These are phyloP conservation scores for Desmophyllum pertusum DNA, from an alignment of 92 coral and sea anemone species.

Conservation along the genomic window DNA sequence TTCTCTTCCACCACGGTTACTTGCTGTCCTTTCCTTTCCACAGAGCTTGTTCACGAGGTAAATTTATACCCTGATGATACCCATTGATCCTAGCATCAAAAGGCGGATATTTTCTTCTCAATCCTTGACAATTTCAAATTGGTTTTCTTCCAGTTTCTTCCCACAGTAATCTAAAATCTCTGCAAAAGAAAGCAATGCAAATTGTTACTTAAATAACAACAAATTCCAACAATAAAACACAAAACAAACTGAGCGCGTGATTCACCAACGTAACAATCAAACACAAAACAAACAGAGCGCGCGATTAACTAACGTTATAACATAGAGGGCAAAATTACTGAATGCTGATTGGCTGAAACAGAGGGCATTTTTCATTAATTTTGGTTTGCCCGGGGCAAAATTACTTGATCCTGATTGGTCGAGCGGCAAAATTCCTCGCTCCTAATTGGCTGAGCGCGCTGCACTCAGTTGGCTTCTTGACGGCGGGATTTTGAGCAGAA, in stretches of 20 bases:
- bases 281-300: neutral
- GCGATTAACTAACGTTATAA: neutral
- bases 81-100: neutral
- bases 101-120: neutral
- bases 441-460: no score
- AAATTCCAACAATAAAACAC: neutral
- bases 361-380: no score
- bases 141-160: slow-evolving; percentile 9
- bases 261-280: neutral
- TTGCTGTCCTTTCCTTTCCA: neutral
- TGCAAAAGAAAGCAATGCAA: neutral
- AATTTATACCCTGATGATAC: neutral
- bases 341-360: no score
- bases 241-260: neutral
- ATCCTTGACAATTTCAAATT: neutral
- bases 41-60: neutral
- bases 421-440: no score
- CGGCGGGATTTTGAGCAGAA: no score
- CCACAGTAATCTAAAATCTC: slow-evolving; percentile 31
- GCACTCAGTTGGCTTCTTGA: no score
- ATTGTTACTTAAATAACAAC: neutral
- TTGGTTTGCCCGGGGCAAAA: no score
- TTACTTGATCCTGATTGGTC: no score
- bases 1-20: neutral
- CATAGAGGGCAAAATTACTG: no score